These are phyloP conservation scores for Dromius quadrimaculatus DNA, from an alignment of 2,888 invertebrate species.

Conservation along the genomic window DNA sequence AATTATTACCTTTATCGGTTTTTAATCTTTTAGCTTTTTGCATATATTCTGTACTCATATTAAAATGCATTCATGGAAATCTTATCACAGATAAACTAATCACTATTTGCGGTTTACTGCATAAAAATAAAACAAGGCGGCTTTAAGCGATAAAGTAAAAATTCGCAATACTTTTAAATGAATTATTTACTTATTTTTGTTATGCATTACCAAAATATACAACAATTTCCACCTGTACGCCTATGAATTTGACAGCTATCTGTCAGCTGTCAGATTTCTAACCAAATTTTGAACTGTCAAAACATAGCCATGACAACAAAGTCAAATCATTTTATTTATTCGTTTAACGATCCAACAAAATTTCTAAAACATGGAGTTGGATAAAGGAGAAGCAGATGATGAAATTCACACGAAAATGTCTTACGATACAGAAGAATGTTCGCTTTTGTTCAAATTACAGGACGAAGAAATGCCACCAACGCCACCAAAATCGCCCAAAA, in stretches of 20 bases:
- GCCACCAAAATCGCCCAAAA: slow-evolving; percentile 7
- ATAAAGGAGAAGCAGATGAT: slow-evolving; percentile 5
- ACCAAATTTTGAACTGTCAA: slow-evolving; percentile 2
- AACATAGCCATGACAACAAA: slow-evolving; percentile 14
- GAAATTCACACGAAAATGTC: slow-evolving; percentile 3
- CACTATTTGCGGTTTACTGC: slow-evolving; percentile 10
- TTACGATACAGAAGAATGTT: slow-evolving; percentile 27
- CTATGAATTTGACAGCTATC: slow-evolving; percentile 38
- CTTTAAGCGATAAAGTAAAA: too few relatives aligned
- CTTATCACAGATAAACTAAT: slow-evolving; percentile 21
- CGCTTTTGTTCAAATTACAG: neutral
- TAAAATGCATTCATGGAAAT: neutral
- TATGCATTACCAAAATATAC: too few relatives aligned
- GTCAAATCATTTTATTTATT: slow-evolving; percentile 19
- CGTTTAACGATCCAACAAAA: slow-evolving; percentile 10
- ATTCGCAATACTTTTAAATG: too few relatives aligned
- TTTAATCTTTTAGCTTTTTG: slow-evolving; percentile 25
- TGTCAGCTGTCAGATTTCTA: slow-evolving; percentile 20
- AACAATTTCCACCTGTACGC: neutral
- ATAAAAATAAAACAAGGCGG: neutral
- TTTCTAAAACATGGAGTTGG: slow-evolving; percentile 13
- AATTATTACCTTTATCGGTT: slow-evolving; percentile 28
- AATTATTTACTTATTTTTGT: too few relatives aligned
- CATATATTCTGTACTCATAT: slow-evolving; percentile 18
- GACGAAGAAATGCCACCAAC: neutral